These are phyloP conservation scores for Alloscopus bannaensis DNA, from an alignment of 2,888 invertebrate genomes.

Conservation along the genomic window DNA sequence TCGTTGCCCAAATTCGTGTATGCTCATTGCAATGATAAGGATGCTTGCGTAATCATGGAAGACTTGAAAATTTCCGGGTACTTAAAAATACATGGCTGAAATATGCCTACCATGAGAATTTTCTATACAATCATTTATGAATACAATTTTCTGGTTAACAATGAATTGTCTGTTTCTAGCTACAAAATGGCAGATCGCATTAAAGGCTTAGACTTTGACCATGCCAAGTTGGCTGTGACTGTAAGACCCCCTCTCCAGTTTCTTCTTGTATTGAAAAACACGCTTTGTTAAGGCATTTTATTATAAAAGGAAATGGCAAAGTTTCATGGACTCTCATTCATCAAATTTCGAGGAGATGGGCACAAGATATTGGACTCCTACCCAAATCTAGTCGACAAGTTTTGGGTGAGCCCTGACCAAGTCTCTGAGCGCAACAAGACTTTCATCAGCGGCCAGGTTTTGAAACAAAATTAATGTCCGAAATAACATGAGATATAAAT, in stretches of 20 bases:
- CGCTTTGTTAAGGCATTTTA: no score
- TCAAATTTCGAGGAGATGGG: constrained; percentile 32
- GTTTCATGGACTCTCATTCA: constrained; percentile 27
- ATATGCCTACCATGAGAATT: no score
- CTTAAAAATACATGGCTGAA: not conserved
- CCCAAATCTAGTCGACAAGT: constrained; percentile 27
- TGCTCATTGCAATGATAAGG: not conserved
- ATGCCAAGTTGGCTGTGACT: constrained; percentile 10
- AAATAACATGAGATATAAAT: not conserved
- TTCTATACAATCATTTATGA: no score
- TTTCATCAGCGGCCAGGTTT: constrained; percentile 15
- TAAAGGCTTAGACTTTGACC: constrained; percentile 26
- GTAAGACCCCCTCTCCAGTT: not conserved
- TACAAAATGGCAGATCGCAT: constrained; percentile 28
- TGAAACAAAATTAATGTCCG: not conserved
- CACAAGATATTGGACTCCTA: constrained; percentile 8
- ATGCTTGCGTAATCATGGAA: constrained; percentile 17
- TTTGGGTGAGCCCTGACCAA: constrained; percentile 19
- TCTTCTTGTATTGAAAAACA: no score
- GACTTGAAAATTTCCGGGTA: constrained; percentile 3
- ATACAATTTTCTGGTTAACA: no score
- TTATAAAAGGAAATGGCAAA: constrained; percentile 27
- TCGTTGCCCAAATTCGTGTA: constrained; percentile 6
- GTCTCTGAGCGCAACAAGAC: not conserved
- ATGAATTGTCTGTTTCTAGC: not conserved